phyloP scores from a whole-genome alignment of 2,113 vertebrate species.

The Nicator chloris region DNA sequence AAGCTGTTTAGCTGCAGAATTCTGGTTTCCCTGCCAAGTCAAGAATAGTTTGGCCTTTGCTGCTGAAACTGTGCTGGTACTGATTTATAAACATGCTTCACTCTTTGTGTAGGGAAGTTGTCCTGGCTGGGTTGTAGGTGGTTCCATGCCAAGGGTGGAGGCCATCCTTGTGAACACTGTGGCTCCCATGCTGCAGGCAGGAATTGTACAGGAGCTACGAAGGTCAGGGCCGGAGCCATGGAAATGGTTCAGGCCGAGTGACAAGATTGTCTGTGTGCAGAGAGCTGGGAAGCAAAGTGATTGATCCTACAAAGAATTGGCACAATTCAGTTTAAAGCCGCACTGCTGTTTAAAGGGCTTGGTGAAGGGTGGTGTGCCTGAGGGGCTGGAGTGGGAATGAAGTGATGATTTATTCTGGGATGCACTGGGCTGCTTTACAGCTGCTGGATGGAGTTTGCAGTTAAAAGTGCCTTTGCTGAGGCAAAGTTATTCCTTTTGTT shows the following conservation, averaged over 20 bases:
- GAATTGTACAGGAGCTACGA: not conserved
- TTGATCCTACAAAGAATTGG: not conserved
- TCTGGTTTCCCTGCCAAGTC: not conserved
- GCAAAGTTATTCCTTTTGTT: not conserved
- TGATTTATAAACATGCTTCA: not conserved
- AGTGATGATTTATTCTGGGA: not conserved
- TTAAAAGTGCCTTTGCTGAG: not conserved
- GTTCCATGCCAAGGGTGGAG: not conserved
- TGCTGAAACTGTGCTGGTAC: not conserved
- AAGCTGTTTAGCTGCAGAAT: not conserved
- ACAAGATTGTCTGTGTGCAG: fast-evolving
- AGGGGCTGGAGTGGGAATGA: not conserved
- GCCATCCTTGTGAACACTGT: fast-evolving
- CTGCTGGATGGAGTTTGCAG: not conserved
- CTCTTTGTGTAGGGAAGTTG: not conserved
- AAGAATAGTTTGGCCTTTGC: not conserved
- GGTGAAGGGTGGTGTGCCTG: not conserved
- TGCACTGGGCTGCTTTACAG: not conserved
- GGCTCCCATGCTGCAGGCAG: not conserved
- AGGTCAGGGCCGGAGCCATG: not conserved
- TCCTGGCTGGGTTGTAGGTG: not conserved
- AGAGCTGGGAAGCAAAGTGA: not conserved
- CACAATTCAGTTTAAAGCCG: not conserved
- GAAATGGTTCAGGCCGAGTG: not conserved
- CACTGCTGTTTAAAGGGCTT: not conserved